A percentile compares a stretch with the other conserved stretches of the same genome.
Evolutionary conservation across 2,888 invertebrate genomes (phyloP).

Genomic region (Himalopsyche tibetana): DNA sequence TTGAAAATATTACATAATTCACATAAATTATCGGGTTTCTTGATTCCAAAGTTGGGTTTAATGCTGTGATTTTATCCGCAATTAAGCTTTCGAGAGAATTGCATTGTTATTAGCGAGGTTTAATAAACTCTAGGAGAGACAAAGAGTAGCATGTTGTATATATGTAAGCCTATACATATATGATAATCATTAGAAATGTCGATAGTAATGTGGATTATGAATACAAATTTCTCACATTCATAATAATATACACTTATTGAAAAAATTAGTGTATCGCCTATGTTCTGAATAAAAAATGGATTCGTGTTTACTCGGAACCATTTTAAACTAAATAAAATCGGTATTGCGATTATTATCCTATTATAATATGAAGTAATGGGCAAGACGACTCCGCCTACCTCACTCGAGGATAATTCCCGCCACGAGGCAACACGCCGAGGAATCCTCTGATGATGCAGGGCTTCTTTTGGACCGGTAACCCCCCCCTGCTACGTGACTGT

Average conservation of each 20-base stretch:
- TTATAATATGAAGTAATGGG: slow-evolving; percentile 45
- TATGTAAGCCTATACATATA: too few species aligned
- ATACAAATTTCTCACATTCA: slow-evolving; percentile 11
- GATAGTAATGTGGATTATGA: background rate
- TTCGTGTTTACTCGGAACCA: slow-evolving; percentile 26
- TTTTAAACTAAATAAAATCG: slow-evolving; percentile 36
- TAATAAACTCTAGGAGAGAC: too few species aligned
- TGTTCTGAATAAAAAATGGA: background rate
- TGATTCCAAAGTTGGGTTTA: too few species aligned
- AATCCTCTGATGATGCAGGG: slow-evolving; percentile 66
- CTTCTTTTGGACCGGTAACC: slow-evolving; percentile 68
- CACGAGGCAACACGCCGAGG: slow-evolving; percentile 65
- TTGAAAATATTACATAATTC: too few species aligned
- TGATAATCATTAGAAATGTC: background rate
- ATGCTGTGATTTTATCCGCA: too few species aligned
- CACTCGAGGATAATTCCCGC: slow-evolving; percentile 63
- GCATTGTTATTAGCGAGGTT: too few species aligned
- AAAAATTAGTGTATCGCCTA: background rate
- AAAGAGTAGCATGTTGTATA: too few species aligned
- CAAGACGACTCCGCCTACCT: slow-evolving; percentile 1
- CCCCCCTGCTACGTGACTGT: slow-evolving; percentile 67
- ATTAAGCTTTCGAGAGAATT: too few species aligned
- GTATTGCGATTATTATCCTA: slow-evolving; percentile 33
- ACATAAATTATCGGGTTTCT: too few species aligned
- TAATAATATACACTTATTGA: background rate